Evolutionary conservation across 2,797 vertebrate genomes (phyloP).

Genomic region (Gymnocypris eckloni): DNA sequence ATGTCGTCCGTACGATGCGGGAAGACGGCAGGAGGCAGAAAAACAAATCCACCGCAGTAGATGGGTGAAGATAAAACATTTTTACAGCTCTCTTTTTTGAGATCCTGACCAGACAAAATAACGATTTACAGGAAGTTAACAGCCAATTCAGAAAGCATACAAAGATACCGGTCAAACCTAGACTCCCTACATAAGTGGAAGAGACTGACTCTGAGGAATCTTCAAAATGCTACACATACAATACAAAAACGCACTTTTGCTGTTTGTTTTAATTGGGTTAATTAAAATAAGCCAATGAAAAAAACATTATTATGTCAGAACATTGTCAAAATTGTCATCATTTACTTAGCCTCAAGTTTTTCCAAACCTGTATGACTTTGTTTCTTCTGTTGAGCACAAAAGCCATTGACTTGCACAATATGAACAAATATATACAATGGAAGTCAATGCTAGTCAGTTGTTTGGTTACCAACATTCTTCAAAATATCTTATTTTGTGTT

Average conservation of each 20-base stretch:
- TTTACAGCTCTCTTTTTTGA: not conserved
- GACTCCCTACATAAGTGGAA: not conserved
- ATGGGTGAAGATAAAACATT: not conserved
- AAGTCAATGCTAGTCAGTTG: not conserved
- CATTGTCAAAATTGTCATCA: not conserved
- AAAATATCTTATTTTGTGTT: not conserved
- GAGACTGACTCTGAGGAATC: not conserved
- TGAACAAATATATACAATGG: not conserved
- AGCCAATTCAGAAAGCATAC: not conserved
- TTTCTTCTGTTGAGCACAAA: not conserved
- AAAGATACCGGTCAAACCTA: not conserved
- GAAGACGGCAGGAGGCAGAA: slow-evolving; percentile 34
- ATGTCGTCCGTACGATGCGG: not conserved
- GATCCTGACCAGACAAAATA: not conserved
- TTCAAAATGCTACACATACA: not conserved
- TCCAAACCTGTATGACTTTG: not conserved
- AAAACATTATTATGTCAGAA: not conserved
- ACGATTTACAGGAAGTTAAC: not conserved
- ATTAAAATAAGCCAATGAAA: not conserved
- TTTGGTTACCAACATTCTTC: not conserved
- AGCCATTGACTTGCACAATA: not conserved
- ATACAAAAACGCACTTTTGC: not conserved
- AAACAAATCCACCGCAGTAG: slow-evolving; percentile 20
- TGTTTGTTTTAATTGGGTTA: not conserved
- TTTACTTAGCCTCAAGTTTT: not conserved